Base-by-base conservation (phyloP, 2,113 vertebrate species). In the Coreoperca whiteheadi region DNA sequence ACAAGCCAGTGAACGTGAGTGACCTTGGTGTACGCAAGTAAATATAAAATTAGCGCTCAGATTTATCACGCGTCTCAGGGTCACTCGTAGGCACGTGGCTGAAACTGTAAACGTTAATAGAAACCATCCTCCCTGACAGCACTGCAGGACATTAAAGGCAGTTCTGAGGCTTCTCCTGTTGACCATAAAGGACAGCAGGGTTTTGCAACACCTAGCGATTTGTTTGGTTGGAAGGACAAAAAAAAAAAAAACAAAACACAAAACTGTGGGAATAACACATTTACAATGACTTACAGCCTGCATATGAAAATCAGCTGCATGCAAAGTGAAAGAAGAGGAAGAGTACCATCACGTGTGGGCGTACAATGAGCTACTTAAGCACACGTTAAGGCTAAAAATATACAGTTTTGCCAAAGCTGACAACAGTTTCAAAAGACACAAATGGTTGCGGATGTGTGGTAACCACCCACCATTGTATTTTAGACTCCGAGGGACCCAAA, bases 11-110 rank as follows among this genome's bases (percentile, higher is more conserved):
- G 77, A 51, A 25, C 25, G 53, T 68, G 2, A 8, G 25, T 60
- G 4, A 63, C 74, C 25, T 59, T 37, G 25, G 23, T 56, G 20
- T 43, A 0, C 23, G 69, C 21, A 41, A 34, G 39, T 41, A 11
- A 79, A 69, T 56, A 8, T n/a, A 60, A 53, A 74, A 63, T 48
- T 37, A 64, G 57, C 21, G 23, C 56, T 84, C 75, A 74, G 53
- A 81, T 83, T 56, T 23, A 60, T 75, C 56, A 39, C 16, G 79
- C 77, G 78, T 74, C 82, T 74, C 82, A 84, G 74, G 69, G 43
- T 61, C 61, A n/a, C n/a, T 74, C 11, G 4, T 12, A 32, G 32
- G 48, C 54, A 61, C 25, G 20, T 32, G 67, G 63, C 46, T 51
- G 57, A 57, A 79, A 71, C 41, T 50, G 50, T 50, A 65, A 67